phyloP scores from a whole-genome alignment of 2,797 vertebrate genomes.

The Rhinella marina region DNA sequence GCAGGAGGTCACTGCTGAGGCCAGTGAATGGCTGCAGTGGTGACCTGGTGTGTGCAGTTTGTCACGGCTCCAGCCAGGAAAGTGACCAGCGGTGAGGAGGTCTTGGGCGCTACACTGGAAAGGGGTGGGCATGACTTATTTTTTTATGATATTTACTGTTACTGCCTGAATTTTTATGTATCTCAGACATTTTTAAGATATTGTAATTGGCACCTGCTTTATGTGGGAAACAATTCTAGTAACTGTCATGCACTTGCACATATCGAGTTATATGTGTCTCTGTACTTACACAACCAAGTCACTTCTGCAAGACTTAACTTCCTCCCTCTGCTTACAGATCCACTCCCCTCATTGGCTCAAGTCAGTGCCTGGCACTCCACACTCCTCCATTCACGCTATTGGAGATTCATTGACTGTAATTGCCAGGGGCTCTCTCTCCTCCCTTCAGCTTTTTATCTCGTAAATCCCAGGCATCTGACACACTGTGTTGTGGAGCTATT shows the following conservation, averaged over 20 bases:
- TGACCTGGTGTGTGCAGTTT: too few species aligned
- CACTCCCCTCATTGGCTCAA: background rate
- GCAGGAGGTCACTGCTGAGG: too few species aligned
- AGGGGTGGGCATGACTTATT: too few species aligned
- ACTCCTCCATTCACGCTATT: slow-evolving; percentile 28
- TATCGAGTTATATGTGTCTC: background rate
- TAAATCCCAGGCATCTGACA: background rate
- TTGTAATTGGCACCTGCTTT: too few species aligned
- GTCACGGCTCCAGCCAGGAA: too few species aligned
- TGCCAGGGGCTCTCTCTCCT: slow-evolving; percentile 4
- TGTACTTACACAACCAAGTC: background rate
- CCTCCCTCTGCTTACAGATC: slow-evolving; percentile 8
- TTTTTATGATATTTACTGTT: too few species aligned
- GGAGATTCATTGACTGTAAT: slow-evolving; percentile 9
- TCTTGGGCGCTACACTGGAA: too few species aligned
- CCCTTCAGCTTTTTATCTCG: background rate
- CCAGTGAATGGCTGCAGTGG: too few species aligned
- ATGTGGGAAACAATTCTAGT: too few species aligned
- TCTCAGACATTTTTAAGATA: too few species aligned
- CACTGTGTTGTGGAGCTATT: background rate
- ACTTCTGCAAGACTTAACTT: background rate
- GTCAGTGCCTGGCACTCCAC: background rate
- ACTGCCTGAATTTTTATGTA: too few species aligned
- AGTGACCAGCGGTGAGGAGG: too few species aligned
- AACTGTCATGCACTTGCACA: background rate